A percentile compares a stretch with the other conserved stretches of the same genome.
Evolutionary conservation across 1,140 invertebrate species (phyloP).

Genomic region (Homalodisca vitripennis): DNA sequence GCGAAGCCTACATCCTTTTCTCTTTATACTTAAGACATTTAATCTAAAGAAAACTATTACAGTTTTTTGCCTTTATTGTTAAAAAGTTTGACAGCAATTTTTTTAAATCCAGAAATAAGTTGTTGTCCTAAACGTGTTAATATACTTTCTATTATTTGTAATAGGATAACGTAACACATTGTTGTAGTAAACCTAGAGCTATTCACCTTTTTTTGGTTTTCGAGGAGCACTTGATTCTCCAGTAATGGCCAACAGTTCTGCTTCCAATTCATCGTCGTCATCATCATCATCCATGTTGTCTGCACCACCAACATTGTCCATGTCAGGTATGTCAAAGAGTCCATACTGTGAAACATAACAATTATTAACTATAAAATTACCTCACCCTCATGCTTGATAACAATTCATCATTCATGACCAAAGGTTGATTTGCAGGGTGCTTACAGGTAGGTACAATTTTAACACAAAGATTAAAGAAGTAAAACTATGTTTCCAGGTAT

Average conservation of each 20-base stretch:
- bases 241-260: slow-evolving; percentile 76
- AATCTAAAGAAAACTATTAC: too few species aligned
- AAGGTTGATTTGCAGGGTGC: neutral
- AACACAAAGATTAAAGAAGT: neutral
- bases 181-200: too few species aligned
- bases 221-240: slow-evolving; percentile 48
- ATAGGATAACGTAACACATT: too few species aligned
- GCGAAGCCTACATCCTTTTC: too few species aligned
- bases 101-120: too few species aligned
- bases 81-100: too few species aligned
- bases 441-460: neutral
- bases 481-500: neutral
- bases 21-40: too few species aligned
- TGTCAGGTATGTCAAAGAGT: slow-evolving; percentile 71
- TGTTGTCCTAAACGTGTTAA: too few species aligned
- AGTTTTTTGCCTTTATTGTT: too few species aligned
- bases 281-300: slow-evolving; percentile 57
- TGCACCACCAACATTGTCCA: slow-evolving; percentile 49
- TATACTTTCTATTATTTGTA: too few species aligned
- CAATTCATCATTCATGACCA: neutral
- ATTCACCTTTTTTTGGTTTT: slow-evolving; percentile 43
- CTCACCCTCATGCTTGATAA: neutral
- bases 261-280: slow-evolving; percentile 79
- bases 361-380: slow-evolving; percentile 25
- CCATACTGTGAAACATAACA: slow-evolving; percentile 60